Evolutionary conservation across 2,797 vertebrate species (phyloP).

Genomic region (Tadarida brasiliensis): DNA sequence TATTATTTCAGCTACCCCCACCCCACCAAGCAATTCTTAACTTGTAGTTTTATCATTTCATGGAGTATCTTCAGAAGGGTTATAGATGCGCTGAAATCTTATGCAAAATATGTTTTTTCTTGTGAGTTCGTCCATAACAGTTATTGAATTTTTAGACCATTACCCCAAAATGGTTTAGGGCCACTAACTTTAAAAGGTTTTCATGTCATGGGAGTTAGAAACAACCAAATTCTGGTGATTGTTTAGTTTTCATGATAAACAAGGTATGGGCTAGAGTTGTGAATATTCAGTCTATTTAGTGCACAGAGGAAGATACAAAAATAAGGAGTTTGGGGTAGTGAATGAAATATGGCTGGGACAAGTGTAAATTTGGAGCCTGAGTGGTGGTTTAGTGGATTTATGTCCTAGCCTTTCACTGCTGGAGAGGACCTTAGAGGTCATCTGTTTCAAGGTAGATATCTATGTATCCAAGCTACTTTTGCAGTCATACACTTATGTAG

Average conservation of each 20-base stretch:
- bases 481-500: background rate
- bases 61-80: background rate
- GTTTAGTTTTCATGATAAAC: constrained; percentile 26
- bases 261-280: background rate
- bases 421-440: background rate
- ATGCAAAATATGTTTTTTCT: background rate
- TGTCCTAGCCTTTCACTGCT: background rate
- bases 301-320: background rate
- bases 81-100: background rate
- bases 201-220: background rate
- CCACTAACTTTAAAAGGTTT: background rate
- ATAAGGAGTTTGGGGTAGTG: background rate
- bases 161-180: background rate
- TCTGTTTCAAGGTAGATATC: background rate
- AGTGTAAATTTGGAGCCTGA: background rate
- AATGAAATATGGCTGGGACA: too few species aligned
- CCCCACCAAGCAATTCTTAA: background rate
- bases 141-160: background rate
- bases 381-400: background rate
- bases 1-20: background rate
- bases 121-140: background rate
- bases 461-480: background rate
- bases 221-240: background rate
- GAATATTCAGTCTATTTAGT: background rate
- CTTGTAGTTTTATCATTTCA: background rate